Base-by-base conservation (phyloP, 1,140 invertebrate species). In the Drosophila bocqueti region DNA sequence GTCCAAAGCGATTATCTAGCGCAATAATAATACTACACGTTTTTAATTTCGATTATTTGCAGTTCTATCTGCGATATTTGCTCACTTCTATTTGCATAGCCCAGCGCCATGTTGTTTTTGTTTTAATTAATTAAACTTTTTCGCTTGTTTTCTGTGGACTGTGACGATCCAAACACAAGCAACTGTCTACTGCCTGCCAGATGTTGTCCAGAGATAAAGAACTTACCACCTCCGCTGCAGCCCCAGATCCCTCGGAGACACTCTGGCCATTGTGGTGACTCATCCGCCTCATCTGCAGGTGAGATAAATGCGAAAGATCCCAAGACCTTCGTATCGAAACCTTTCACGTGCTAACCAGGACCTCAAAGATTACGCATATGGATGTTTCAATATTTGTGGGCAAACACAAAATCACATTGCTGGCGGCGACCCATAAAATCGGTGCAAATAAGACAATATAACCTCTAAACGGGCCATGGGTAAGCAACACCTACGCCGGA, bases 91-190 rank as follows among this genome's bases (percentile, higher is more conserved):
- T 76, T 66, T 76, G 46, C 61, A 57, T 73, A 66, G 42, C 50
- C 31, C 57, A 60, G 31, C 52, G 54, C 58, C 58, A 59, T 54
- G 52, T 79, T 71, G 29, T 26, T 43, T 31, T 62, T 50, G 55
- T 77, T 66, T 77, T 89, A 89, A 83, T 86, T 83, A 80, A 80
- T 80, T 60, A 87, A 85, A 77, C 49, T 67, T 78, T 80, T 81
- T 78, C 13, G 54, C 64, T 82, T 65, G 55, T 77, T 84, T 76
- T 66, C 3, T 21, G n/a, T 75, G 55, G 52, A 40, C 57, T 59
- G 40, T 75, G 71, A 74, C 42, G 71, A 76, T 38, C 80, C 83
- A 86, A 86, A 89, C 60, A 86, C 83, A 83, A 86, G 83, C 73
- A 86, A 86, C 83, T 86, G 83, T 86, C 83, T 63, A 61, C 75